phyloP scores from a whole-genome alignment of 64 coral and sea anemone genomes.

The Stylophora pistillata region DNA sequence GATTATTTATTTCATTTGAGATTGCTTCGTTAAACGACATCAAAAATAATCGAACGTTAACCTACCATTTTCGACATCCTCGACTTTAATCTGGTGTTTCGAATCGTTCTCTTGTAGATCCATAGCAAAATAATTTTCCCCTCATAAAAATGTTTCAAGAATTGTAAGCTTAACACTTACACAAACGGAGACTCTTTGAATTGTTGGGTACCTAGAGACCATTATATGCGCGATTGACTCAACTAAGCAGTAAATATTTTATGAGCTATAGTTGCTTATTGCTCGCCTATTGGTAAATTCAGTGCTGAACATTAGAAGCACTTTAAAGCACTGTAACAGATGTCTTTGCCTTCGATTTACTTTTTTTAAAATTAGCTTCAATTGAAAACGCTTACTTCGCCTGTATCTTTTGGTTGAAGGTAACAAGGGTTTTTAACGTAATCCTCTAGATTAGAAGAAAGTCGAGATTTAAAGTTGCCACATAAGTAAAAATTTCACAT shows the following conservation, averaged over 20 bases:
- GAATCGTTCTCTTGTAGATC: background rate
- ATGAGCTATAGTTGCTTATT: background rate
- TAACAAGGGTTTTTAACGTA: background rate
- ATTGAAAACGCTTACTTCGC: background rate
- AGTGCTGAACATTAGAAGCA: background rate
- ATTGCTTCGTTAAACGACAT: background rate
- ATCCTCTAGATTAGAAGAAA: too few species aligned
- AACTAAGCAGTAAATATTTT: constrained; percentile 37
- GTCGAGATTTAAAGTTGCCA: too few species aligned
- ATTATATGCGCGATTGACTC: background rate
- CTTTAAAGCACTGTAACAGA: background rate
- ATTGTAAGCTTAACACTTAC: background rate
- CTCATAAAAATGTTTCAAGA: background rate
- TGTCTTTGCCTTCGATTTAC: background rate
- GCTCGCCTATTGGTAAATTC: background rate
- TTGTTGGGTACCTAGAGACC: background rate
- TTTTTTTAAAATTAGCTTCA: background rate
- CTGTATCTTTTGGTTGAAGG: background rate
- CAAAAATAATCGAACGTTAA: background rate
- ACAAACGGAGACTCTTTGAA: background rate
- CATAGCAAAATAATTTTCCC: background rate
- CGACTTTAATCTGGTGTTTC: constrained; percentile 1
- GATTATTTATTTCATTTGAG: background rate
- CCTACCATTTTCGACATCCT: constrained; percentile 50
- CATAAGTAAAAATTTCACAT: too few species aligned